These are phyloP conservation scores for Drosophila multiciliata DNA, from an alignment of 2,888 invertebrate genomes.

Conservation along the genomic window DNA sequence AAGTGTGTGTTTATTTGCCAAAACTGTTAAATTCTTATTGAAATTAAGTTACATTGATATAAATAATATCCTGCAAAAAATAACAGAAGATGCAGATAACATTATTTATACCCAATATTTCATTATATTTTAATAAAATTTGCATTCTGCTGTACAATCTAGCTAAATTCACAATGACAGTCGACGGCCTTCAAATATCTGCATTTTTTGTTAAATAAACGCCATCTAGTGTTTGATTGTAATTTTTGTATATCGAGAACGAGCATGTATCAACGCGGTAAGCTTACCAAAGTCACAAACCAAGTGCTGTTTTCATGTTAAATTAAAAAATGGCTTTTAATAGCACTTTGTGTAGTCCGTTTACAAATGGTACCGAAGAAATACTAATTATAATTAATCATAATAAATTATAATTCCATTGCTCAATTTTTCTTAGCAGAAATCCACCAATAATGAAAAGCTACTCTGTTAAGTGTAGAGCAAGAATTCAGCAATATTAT, in stretches of 20 bases:
- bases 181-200: not conserved
- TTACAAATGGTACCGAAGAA: not conserved
- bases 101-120: not conserved
- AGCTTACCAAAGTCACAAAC: conserved; percentile 3
- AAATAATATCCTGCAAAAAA: not conserved
- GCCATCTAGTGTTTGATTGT: conserved; percentile 12
- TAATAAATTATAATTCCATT: not conserved
- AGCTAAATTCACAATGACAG: not conserved
- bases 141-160: not conserved
- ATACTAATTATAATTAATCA: not conserved
- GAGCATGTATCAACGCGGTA: too few relatives aligned
- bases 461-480: conserved; percentile 19
- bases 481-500: conserved; percentile 18
- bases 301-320: conserved; percentile 6
- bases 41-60: not conserved
- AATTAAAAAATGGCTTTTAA: not conserved
- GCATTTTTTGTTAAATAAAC: not conserved
- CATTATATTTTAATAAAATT: not conserved
- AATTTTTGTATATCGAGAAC: too few relatives aligned
- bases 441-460: conserved; percentile 8
- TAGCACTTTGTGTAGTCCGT: too few relatives aligned
- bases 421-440: not conserved
- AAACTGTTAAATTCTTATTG: not conserved
- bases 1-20: too few relatives aligned
- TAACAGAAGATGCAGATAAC: not conserved